Evolutionary conservation across 1,140 invertebrate genomes (phyloP).

Genomic region (Listronotus oregonensis): DNA sequence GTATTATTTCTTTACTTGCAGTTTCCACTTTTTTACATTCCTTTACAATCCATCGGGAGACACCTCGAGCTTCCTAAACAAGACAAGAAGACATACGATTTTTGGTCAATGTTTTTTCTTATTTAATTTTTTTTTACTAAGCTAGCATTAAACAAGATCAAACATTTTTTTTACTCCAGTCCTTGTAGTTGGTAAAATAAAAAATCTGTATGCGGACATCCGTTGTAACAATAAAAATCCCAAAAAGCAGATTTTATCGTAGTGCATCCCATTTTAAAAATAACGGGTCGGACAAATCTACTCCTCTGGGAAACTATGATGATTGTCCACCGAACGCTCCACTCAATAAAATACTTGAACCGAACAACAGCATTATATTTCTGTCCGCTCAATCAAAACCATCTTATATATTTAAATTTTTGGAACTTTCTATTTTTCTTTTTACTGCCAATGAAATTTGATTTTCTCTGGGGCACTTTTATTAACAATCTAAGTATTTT

Average conservation of each 20-base stretch:
- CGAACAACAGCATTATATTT: constrained; percentile 28
- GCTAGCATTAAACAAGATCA: not conserved
- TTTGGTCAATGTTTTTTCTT: too few relatives aligned
- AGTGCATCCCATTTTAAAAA: constrained; percentile 23
- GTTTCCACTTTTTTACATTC: too few relatives aligned
- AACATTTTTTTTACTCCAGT: constrained; percentile 2
- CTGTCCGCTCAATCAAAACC: constrained; percentile 26
- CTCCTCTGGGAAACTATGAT: constrained; percentile 18
- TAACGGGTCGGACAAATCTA: constrained; percentile 20
- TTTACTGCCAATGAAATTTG: constrained; percentile 36
- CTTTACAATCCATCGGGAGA: too few relatives aligned
- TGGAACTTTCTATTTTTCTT: constrained; percentile 36
- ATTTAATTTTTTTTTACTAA: not conserved
- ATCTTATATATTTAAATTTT: constrained; percentile 40
- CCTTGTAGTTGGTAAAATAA: constrained; percentile 10
- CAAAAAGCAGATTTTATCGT: constrained; percentile 17
- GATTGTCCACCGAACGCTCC: constrained; percentile 23
- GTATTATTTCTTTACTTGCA: too few relatives aligned
- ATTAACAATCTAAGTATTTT: constrained; percentile 37
- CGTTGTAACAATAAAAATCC: constrained; percentile 29
- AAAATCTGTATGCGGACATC: constrained; percentile 24
- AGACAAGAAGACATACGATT: too few relatives aligned
- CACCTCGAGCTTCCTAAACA: too few relatives aligned
- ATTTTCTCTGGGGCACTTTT: constrained; percentile 27
- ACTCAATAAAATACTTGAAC: constrained; percentile 35